A percentile compares a stretch with the other conserved stretches of the same genome.
These are phyloP conservation scores for Drosophila demipolita DNA, from an alignment of 2,888 invertebrate species.

Conservation along the genomic window DNA sequence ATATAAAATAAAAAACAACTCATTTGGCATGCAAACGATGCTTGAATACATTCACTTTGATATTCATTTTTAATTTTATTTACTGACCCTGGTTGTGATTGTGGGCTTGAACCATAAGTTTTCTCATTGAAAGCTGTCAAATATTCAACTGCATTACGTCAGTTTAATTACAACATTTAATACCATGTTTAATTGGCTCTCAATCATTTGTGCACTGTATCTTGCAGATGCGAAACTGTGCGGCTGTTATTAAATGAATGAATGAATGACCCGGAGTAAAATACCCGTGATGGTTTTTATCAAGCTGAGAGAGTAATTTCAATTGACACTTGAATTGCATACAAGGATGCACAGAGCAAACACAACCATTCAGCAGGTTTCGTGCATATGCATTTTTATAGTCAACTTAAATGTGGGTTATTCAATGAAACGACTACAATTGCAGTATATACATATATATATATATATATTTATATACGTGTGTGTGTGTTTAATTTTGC, in stretches of 20 bases:
- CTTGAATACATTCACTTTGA: constrained; percentile 59
- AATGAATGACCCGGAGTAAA: constrained; percentile 31
- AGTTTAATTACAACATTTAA: constrained; percentile 66
- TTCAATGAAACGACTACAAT: constrained; percentile 6
- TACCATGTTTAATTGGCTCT: constrained; percentile 54
- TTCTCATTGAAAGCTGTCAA: constrained; percentile 24
- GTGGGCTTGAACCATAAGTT: constrained; percentile 40
- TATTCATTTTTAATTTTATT: constrained; percentile 13
- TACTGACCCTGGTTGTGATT: constrained; percentile 1
- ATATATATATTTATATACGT: neutral
- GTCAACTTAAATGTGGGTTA: constrained; percentile 1
- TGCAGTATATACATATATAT: neutral
- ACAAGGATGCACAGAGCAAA: constrained; percentile 12
- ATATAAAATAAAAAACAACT: constrained; percentile 9
- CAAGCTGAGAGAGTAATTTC: constrained; percentile 18
- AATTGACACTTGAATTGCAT: constrained; percentile 31
- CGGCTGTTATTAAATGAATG: constrained; percentile 41
- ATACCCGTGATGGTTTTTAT: constrained; percentile 20
- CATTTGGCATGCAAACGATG: constrained; percentile 57
- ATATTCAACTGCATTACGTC: constrained; percentile 39
- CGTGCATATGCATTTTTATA: neutral
- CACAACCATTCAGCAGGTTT: constrained; percentile 4
- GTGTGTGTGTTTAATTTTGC: neutral
- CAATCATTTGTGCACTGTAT: constrained; percentile 54
- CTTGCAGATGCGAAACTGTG: constrained; percentile 1